Conservation (phyloP, 2,888 invertebrate genomes). For the Melanargia galathea region DNA sequence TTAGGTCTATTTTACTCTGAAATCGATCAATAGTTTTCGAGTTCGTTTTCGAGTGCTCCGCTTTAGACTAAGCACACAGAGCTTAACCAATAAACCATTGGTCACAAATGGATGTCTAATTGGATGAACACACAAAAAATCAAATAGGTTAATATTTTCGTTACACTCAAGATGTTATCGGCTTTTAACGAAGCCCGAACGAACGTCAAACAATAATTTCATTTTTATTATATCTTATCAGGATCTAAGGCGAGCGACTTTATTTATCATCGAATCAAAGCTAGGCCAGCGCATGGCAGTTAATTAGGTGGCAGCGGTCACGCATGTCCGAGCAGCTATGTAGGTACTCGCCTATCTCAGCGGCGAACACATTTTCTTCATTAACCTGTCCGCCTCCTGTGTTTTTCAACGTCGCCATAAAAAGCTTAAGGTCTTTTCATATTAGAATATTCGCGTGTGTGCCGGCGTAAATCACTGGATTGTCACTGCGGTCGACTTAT, state of each 20-base stretch:
- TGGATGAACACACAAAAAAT: conserved; percentile 6
- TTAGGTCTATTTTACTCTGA: no score
- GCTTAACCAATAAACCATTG: background rate
- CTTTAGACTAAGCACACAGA: no score
- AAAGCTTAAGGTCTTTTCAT: conserved; percentile 69
- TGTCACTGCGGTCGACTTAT: conserved; percentile 81
- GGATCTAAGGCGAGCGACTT: conserved; percentile 41
- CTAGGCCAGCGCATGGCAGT: conserved; percentile 45
- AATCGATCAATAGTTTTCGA: no score
- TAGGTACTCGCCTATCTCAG: conserved; percentile 58
- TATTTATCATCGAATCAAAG: conserved; percentile 45
- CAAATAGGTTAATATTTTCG: conserved; percentile 15
- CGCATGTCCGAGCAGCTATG: conserved; percentile 57
- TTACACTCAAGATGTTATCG: conserved; percentile 33
- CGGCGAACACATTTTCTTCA: conserved; percentile 70
- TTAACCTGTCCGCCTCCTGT: conserved; percentile 74
- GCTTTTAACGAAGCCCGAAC: conserved; percentile 39
- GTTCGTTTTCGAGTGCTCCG: no score
- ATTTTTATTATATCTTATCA: conserved; percentile 44
- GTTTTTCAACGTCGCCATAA: conserved; percentile 64
- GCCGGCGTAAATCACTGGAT: conserved; percentile 80
- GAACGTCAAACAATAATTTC: conserved; percentile 44
- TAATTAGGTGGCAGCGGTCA: conserved; percentile 56
- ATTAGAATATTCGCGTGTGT: conserved; percentile 80
- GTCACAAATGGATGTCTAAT: background rate